Conservation (phyloP, 2,888 invertebrate species). For the Pyrgus malvae region DNA sequence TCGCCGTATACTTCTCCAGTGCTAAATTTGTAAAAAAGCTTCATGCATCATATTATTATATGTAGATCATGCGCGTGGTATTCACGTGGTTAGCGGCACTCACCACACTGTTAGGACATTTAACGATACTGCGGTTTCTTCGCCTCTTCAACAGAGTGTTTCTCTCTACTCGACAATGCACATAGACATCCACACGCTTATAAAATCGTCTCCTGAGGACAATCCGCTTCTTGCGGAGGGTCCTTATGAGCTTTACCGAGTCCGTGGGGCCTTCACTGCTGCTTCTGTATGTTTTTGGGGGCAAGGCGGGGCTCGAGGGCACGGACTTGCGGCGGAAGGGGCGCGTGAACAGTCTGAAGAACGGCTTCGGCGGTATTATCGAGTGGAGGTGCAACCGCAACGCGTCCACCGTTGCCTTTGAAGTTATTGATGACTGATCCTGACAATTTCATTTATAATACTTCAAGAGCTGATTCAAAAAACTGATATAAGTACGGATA, state of each 20-base stretch:
- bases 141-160: slow-evolving; percentile 50
- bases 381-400: slow-evolving; percentile 81
- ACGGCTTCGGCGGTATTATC: slow-evolving; percentile 79
- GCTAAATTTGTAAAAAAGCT: slow-evolving; percentile 31
- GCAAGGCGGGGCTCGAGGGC: slow-evolving; percentile 84
- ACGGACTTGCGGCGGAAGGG: slow-evolving; percentile 87
- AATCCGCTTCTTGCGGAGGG: slow-evolving; percentile 60
- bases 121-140: slow-evolving; percentile 53
- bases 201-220: slow-evolving; percentile 65
- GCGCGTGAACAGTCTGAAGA: slow-evolving; percentile 84
- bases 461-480: no score
- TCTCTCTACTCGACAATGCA: slow-evolving; percentile 67
- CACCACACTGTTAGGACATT: slow-evolving; percentile 77
- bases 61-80: slow-evolving; percentile 58
- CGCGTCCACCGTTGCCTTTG: slow-evolving; percentile 73
- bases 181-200: slow-evolving; percentile 73
- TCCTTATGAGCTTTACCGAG: slow-evolving; percentile 64
- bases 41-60: slow-evolving; percentile 51
- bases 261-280: slow-evolving; percentile 77
- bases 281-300: slow-evolving; percentile 77
- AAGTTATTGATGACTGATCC: slow-evolving; percentile 79
- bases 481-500: no score
- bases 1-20: slow-evolving; percentile 15
- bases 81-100: slow-evolving; percentile 63
- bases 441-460: slow-evolving; percentile 48